These are phyloP conservation scores for Phytoseiulus persimilis DNA, from an alignment of 2,888 invertebrate species.

Conservation along the genomic window DNA sequence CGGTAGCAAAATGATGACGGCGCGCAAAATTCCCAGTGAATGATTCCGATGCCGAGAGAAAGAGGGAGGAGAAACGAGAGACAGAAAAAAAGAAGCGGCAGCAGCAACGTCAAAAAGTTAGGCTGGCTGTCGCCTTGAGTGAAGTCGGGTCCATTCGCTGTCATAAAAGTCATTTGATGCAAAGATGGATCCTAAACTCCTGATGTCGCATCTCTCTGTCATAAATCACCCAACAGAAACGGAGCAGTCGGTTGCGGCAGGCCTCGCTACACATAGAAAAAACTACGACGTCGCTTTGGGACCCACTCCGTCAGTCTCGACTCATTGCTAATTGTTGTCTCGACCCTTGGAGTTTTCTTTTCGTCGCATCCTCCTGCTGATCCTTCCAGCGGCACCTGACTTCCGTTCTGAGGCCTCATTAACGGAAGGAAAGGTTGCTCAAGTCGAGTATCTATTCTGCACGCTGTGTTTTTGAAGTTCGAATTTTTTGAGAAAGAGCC, in stretches of 20 bases:
- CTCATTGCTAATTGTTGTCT: neutral
- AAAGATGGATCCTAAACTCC: slow-evolving; percentile 5
- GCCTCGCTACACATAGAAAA: neutral
- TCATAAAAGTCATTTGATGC: slow-evolving; percentile 5
- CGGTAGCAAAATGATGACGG: neutral
- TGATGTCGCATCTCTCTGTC: neutral
- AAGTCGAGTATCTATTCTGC: too few species aligned
- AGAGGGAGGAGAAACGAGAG: neutral
- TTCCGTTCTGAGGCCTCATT: too few species aligned
- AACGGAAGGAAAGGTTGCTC: too few species aligned
- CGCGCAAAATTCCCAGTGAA: neutral
- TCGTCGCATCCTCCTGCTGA: neutral
- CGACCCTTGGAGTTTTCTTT: neutral
- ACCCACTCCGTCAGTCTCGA: neutral
- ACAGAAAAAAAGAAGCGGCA: neutral
- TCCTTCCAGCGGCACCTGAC: too few species aligned
- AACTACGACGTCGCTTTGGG: neutral
- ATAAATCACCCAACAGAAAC: slow-evolving; percentile 5
- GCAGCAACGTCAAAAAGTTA: neutral
- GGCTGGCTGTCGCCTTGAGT: neutral
- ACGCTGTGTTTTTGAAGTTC: too few species aligned
- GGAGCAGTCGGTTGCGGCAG: neutral
- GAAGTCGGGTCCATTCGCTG: slow-evolving; percentile 5
- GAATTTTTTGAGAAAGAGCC: too few species aligned
- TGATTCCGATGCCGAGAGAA: neutral